A percentile compares a stretch with the other conserved stretches of the same genome.
phyloP scores from a whole-genome alignment of 1,140 invertebrate genomes.

The Bombus terrestris region DNA sequence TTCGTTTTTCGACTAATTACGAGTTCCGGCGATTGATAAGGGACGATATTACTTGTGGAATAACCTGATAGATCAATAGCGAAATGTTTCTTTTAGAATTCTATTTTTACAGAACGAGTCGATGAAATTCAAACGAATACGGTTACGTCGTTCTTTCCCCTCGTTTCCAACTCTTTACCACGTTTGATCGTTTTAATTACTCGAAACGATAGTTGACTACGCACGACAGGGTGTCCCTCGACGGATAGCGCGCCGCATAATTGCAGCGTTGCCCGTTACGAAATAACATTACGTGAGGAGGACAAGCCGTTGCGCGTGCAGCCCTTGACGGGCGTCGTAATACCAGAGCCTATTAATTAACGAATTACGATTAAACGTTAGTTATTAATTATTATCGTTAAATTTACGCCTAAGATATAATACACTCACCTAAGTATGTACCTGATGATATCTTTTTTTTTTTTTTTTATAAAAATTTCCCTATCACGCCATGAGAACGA shows the following conservation, averaged over 20 bases:
- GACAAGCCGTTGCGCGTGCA: conserved; percentile 33
- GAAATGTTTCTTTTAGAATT: background rate
- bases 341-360: conserved; percentile 65
- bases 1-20: too few species aligned
- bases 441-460: conserved; percentile 71
- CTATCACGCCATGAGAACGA: conserved; percentile 40
- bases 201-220: conserved; percentile 10
- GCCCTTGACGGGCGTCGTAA: conserved; percentile 23
- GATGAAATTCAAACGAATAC: background rate
- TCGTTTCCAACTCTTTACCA: too few species aligned
- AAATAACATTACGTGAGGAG: background rate
- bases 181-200: conserved; percentile 1
- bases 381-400: conserved; percentile 76
- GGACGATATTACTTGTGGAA: background rate
- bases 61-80: background rate
- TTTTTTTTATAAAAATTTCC: conserved; percentile 66
- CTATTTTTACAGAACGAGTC: background rate
- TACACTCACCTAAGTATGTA: conserved; percentile 75
- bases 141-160: too few species aligned
- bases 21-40: too few species aligned
- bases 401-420: conserved; percentile 75
- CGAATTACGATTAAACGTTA: conserved; percentile 71
- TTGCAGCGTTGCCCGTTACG: conserved; percentile 6
- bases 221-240: conserved; percentile 8
- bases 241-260: background rate